Percentiles rank a stretch among this genome's conserved stretches.
Evolutionary conservation across 23 tunicate species (phyloP).

Genomic region (Ascidia mentula): DNA sequence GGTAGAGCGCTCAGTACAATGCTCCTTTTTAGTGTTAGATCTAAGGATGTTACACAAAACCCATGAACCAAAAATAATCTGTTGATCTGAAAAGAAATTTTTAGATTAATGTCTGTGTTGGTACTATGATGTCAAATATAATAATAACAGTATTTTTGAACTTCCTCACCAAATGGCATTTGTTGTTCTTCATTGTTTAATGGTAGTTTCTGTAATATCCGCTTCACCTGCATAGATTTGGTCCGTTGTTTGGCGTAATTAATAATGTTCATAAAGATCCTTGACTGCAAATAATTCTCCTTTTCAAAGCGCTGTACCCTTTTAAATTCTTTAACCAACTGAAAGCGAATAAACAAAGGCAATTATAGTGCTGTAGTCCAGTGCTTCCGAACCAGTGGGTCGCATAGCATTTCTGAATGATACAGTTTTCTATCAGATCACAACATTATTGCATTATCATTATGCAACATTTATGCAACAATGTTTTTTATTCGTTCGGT

Average conservation of each 20-base stretch:
- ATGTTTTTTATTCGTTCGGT: no score
- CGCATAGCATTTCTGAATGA: no score
- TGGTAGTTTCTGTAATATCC: conserved; percentile 9
- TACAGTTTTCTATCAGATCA: no score
- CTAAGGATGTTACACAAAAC: conserved; percentile 1
- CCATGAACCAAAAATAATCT: conserved; percentile 20
- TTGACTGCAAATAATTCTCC: neutral
- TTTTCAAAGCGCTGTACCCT: conserved; percentile 6
- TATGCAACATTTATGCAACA: no score
- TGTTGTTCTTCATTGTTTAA: conserved; percentile 10
- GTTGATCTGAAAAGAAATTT: neutral
- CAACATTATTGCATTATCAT: no score
- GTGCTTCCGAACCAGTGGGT: no score
- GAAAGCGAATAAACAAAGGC: neutral
- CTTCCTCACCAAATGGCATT: neutral
- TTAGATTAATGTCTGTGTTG: neutral
- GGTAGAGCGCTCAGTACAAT: conserved; percentile 9
- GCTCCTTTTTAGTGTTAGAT: conserved; percentile 1
- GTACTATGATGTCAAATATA: conserved; percentile 2
- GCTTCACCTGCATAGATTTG: conserved; percentile 6
- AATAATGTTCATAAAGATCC: conserved; percentile 1
- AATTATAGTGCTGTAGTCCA: neutral
- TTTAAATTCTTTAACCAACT: conserved; percentile 19
- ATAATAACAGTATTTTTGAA: conserved; percentile 1
- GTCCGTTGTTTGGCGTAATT: conserved; percentile 5